Evolutionary conservation across 2,888 invertebrate species (phyloP), one percentile per base, ranked within the genome.

Genomic region (Agonopterix heracliana): DNA sequence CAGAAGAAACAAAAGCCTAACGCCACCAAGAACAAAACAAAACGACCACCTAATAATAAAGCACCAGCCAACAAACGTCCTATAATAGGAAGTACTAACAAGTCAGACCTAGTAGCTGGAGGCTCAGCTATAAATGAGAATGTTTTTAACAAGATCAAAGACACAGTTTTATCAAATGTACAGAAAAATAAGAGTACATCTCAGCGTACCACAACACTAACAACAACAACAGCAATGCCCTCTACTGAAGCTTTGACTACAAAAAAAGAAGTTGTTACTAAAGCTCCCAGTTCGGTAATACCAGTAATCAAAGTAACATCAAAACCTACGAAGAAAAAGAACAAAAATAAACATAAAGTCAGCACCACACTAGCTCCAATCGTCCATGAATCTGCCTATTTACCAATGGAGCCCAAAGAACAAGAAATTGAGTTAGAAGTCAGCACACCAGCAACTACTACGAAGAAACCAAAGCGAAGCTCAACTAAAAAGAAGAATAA

Each of bases 121-220:
- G 87, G 87, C 13, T 87, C 87, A 26, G 87, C 84, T 34, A 83
- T 88, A 12, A 88, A 78, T 56, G 89, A 89, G 66, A 89, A 89
- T 62, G 81, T 82, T 2, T 81, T 89, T 40, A 91, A 91, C 2
- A 92, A 92, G 77, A 77, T 92, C 11, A 92, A 92, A 63, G 91
- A 92, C 5, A 90, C 92, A 0, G 82, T 92, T 17, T 62, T 90
- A 7, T 86, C 90, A 34, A 90, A 89, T 59, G 82, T 89, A 0
- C 85, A 89, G 54, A 90, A 90, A 57, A 88, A 88, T 55, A 89
- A 90, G 65, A 83, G 72, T 43, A 66, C 71, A 10, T 64, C 74
- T 34, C 68, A 73, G 42, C 62, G 61, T 14, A 71, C 70, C 12
- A 65, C 63, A 10, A 73, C 69, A 1, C 64, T 72, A 1, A 68